These are phyloP conservation scores for Sigmodon hispidus DNA, from an alignment of 2,113 vertebrate species.

Conservation along the genomic window DNA sequence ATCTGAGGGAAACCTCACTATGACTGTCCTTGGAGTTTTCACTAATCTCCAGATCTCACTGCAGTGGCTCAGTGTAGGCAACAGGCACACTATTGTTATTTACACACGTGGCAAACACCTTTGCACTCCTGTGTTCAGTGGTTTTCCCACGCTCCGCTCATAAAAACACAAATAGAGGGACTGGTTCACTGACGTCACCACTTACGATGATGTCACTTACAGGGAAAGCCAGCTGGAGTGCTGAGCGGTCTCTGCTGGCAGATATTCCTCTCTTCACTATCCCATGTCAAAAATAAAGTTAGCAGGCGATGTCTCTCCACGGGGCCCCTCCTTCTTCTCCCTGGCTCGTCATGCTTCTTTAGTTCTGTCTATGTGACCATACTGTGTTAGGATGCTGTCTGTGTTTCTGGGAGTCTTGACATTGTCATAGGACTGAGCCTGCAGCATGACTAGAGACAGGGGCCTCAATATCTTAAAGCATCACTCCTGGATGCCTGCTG, in stretches of 20 bases:
- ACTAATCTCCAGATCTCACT: neutral
- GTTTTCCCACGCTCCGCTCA: neutral
- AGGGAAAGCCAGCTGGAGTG: neutral
- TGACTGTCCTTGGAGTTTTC: neutral
- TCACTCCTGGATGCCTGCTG: conserved; percentile 50
- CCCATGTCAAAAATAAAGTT: neutral
- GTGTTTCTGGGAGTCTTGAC: conserved; percentile 69
- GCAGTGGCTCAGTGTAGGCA: neutral
- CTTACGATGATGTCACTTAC: too few relatives aligned
- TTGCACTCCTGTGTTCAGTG: neutral
- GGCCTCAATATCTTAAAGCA: conserved; percentile 61
- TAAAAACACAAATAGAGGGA: neutral
- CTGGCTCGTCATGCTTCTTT: conserved; percentile 14
- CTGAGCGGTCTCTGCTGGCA: neutral
- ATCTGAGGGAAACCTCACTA: neutral
- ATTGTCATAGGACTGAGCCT: conserved; percentile 36
- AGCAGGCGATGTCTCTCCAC: neutral
- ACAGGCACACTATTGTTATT: neutral
- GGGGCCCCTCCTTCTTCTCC: conserved; percentile 9
- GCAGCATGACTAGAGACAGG: conserved; percentile 73
- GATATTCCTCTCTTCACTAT: neutral
- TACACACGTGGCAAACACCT: neutral
- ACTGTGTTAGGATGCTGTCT: conserved; percentile 40
- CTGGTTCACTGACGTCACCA: rapidly evolving
- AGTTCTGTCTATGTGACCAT: conserved; percentile 53